Base-by-base conservation (phyloP, 92 coral and sea anemone species). In the Palythoa caribaeorum region DNA sequence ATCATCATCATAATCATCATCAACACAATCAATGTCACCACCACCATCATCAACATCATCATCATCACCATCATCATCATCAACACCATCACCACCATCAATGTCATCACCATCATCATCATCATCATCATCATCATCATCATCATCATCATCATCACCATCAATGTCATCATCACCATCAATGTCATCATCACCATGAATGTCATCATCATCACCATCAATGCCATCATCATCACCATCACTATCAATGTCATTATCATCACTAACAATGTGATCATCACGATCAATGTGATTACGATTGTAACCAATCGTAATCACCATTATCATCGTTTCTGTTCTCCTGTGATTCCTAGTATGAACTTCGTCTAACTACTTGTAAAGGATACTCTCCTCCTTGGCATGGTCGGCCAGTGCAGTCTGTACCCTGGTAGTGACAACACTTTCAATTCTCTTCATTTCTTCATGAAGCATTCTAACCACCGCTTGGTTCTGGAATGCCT, bases 351-450 rank as follows among this genome's bases (percentile, higher is more conserved):
- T 36, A 71, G 5, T 10, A 35, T 38, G 14, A 9, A 3, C n/a
- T 10, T n/a, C 14, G 38, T 6, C 44, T 72, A 15, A 36, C 16
- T 4, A 17, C 59, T 15, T 37, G 69, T 66, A 9, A 74, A 90
- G 93, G 95, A 92, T 95, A 97, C 97, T 92, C 78, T 95, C 98
- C 47, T 94, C 96, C 50, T 60, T 77, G n/a, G 92, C 92, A 44
- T 95, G 97, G 16, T 94, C 95, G 35, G 93, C 92, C 21, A 97
- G 87, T 14, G 91, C 84, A 35, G 74, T 92, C 20, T 87, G 93
- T 35, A 97, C 83, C 87, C 92, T 91, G 11, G 87, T 80, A 17
- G 92, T 79, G 11, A 94, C 89, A 6, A 92, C 91, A 38, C 94
- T 94, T 71, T 95, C 99, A 44, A 97, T 90, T 79, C 65, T 76